A percentile compares a stretch with the other conserved stretches of the same genome.
These are phyloP conservation scores for Spheniscus humboldti DNA, from an alignment of 2,797 vertebrate genomes.

Conservation along the genomic window DNA sequence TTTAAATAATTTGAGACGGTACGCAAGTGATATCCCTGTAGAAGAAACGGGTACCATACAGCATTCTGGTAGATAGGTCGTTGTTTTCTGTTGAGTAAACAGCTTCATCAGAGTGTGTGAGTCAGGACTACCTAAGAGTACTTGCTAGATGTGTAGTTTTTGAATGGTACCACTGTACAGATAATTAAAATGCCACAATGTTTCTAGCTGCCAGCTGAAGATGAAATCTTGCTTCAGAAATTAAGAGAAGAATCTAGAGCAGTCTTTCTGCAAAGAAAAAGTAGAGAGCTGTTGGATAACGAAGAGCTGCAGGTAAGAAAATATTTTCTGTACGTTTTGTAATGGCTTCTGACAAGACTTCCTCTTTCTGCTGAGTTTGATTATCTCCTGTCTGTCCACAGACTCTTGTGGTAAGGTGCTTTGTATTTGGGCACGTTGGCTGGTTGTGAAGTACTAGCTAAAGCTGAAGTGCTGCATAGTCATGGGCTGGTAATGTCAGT, in stretches of 20 bases:
- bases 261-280: slow-evolving; percentile 98
- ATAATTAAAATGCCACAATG: background rate
- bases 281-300: slow-evolving; percentile 94
- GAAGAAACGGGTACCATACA: background rate
- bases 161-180: background rate
- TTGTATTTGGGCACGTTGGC: background rate
- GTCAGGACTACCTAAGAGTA: background rate
- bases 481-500: background rate
- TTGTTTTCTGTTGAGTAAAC: background rate
- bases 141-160: background rate
- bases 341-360: background rate
- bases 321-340: background rate
- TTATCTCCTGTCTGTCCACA: background rate
- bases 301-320: slow-evolving; percentile 92
- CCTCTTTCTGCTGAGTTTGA: background rate
- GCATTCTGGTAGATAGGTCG: background rate
- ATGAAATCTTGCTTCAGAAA: slow-evolving; percentile 95
- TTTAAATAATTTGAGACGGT: background rate
- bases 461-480: background rate
- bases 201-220: slow-evolving; percentile 91
- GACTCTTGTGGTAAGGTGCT: background rate
- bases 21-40: background rate
- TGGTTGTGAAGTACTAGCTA: background rate
- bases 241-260: slow-evolving; percentile 96
- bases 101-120: background rate